Evolutionary conservation across 2,113 vertebrate genomes (phyloP), one percentile per base, ranked within the genome.

Genomic region (Dasyurus viverrinus): DNA sequence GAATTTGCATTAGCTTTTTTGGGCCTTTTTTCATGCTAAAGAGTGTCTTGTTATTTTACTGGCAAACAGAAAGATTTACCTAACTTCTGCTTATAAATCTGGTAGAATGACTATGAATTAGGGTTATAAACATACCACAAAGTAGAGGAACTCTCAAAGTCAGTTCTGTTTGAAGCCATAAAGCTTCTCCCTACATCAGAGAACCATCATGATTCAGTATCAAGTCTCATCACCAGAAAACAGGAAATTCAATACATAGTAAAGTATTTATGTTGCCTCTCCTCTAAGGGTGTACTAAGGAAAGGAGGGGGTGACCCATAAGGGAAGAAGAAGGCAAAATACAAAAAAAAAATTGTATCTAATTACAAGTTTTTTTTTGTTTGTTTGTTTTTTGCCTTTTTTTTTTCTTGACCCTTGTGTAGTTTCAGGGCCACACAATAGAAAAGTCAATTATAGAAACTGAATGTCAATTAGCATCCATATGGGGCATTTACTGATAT

Each of bases 1-100:
- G 91, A 95, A 11, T 22, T 36, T 0, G 54, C 89, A 92, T 91
- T 24, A 94, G 90, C 95, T 90, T 94, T 95, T 96, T 90, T 60
- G 91, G 48, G 9, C 22, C 25, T 76, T 47, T 47, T 89, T 50
- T 50, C 11, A 46, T 6, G 26, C 89, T 50, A 92, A 42, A 48
- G 26, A 89, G 30, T 23, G 48, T 24, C 93, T 94, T 92, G 52
- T 30, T 54, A 54, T 16, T 91, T 92, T 30, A 19, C 47, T 93
- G 89, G 91, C 93, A 46, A 92, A 48, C 76, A 92, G 48, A 53
- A 92, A 91, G 91, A 90, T 53, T 3, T 68, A 30, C 25, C 53
- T 23, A n/a, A 76, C 60, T 91, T 92, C 89, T 93, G 52, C 89
- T 90, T 94, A 23, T 42, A 54, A 55, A 84, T 12, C 11, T 0